These are phyloP conservation scores for Fulmarus glacialis DNA, from an alignment of 2,113 vertebrate species.

Conservation along the genomic window DNA sequence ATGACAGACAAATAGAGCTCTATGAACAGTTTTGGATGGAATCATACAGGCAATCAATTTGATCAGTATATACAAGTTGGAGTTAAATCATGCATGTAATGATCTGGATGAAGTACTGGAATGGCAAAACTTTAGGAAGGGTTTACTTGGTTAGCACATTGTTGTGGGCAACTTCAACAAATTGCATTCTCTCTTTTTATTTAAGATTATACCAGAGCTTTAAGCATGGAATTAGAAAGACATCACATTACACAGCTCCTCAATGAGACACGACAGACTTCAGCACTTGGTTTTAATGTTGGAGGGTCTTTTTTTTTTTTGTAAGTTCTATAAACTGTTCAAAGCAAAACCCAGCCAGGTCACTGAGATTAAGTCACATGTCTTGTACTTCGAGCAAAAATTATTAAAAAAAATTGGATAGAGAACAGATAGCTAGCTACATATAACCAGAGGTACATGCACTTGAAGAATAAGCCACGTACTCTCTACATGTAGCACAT, in stretches of 20 bases:
- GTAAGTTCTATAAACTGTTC: neutral
- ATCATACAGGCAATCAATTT: neutral
- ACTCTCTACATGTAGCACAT: neutral
- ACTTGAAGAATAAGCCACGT: neutral
- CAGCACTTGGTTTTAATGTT: neutral
- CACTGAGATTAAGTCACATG: neutral
- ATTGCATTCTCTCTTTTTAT: neutral
- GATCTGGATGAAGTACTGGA: neutral
- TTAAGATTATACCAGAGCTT: neutral
- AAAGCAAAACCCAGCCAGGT: neutral
- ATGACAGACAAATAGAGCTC: neutral
- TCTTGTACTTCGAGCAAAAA: neutral
- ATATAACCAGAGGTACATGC: neutral
- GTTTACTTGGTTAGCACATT: neutral
- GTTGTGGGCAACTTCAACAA: neutral
- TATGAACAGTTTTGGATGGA: neutral
- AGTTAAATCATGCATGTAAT: neutral
- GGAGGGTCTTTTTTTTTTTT: neutral
- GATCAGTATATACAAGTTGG: accelerated
- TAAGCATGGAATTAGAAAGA: neutral
- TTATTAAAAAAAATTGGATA: neutral
- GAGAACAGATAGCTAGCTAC: neutral
- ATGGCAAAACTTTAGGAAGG: neutral
- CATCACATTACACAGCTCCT: neutral
- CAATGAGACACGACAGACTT: neutral